phyloP scores from a whole-genome alignment of 2,797 vertebrate genomes.

The Catostomus latipinnis region DNA sequence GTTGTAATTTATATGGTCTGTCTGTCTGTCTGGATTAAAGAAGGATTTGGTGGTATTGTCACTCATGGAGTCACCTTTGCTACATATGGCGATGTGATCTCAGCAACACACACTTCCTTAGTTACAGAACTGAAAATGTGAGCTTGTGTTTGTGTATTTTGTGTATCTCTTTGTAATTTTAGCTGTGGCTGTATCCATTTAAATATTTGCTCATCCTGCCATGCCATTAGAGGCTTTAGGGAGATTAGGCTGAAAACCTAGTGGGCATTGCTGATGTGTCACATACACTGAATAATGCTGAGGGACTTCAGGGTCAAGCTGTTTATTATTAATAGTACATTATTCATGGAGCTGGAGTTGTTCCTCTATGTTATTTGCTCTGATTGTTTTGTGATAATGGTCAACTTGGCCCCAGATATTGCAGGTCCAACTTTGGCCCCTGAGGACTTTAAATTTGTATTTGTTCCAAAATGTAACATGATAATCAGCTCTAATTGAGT shows the following conservation, averaged over 20 bases:
- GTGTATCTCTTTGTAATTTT: slow-evolving; percentile 43
- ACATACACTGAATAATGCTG: slow-evolving; percentile 13
- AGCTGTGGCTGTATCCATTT: slow-evolving; percentile 40
- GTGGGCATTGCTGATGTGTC: slow-evolving; percentile 43
- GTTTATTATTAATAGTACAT: slow-evolving; percentile 61
- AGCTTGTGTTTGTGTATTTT: too few species aligned
- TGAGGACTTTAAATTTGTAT: background rate
- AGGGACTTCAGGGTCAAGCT: slow-evolving; percentile 54
- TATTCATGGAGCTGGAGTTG: slow-evolving; percentile 30
- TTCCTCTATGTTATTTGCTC: slow-evolving; percentile 12
- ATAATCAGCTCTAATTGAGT: slow-evolving; percentile 24
- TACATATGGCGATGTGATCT: background rate
- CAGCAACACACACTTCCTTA: too few species aligned
- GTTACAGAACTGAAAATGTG: too few species aligned
- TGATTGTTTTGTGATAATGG: slow-evolving; percentile 30
- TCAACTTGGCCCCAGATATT: slow-evolving; percentile 4
- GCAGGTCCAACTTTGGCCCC: background rate
- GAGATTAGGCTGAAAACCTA: slow-evolving; percentile 53
- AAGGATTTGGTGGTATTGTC: slow-evolving; percentile 19
- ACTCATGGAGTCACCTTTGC: slow-evolving; percentile 46
- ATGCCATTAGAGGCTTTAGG: slow-evolving; percentile 53
- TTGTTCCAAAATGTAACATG: background rate
- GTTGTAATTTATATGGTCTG: slow-evolving; percentile 12
- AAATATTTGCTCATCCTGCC: slow-evolving; percentile 49
- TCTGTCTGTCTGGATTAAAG: slow-evolving; percentile 28